Conservation (phyloP, 2,888 invertebrate species). For the Caenorhabditis drosophilae region DNA sequence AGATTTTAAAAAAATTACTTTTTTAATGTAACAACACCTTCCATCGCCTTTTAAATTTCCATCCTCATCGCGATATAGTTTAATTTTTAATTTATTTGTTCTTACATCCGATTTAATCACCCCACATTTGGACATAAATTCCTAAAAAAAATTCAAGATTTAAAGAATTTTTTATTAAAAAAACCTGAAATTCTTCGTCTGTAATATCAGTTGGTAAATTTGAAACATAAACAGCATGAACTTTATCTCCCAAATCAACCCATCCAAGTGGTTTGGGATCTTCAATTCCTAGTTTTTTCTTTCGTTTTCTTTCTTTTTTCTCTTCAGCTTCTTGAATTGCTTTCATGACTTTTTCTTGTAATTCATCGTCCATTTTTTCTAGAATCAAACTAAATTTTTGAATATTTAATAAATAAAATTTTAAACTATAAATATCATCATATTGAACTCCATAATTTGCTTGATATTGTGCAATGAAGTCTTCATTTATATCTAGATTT, state of each 20-base stretch:
- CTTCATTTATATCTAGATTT: constrained; percentile 80
- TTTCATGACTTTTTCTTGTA: constrained; percentile 26
- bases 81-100: constrained; percentile 82
- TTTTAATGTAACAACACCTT: constrained; percentile 77
- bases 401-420: too few species aligned
- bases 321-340: constrained; percentile 39
- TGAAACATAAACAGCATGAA: constrained; percentile 93
- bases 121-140: constrained; percentile 94
- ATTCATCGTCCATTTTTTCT: constrained; percentile 48
- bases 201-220: constrained; percentile 87
- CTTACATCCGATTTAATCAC: constrained; percentile 86
- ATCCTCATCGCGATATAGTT: constrained; percentile 86
- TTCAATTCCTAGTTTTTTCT: constrained; percentile 37
- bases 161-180: neutral
- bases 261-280: constrained; percentile 74
- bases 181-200: constrained; percentile 75
- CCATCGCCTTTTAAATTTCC: constrained; percentile 90
- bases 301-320: constrained; percentile 53
- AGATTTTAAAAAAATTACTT: constrained; percentile 29
- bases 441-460: constrained; percentile 79
- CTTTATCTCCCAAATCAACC: constrained; percentile 87
- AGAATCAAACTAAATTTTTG: constrained; percentile 6
- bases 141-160: constrained; percentile 75
- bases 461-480: constrained; percentile 93
- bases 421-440: constrained; percentile 39